phyloP scores from a whole-genome alignment of 1,140 invertebrate species.

The Drosophila ogumai region DNA sequence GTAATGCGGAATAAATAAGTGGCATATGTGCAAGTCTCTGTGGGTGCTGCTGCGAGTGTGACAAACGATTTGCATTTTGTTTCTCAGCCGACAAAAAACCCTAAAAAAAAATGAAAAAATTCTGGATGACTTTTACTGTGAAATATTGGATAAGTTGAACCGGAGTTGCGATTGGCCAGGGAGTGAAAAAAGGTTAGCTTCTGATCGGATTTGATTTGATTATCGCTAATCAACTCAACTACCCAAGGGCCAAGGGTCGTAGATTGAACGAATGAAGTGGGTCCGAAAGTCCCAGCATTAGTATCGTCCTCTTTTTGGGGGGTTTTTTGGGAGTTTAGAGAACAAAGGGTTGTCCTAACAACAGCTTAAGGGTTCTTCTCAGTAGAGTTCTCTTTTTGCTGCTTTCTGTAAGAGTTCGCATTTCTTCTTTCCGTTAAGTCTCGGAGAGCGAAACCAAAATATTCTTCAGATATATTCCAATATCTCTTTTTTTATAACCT shows the following conservation, averaged over 20 bases:
- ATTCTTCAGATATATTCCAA: too few species aligned
- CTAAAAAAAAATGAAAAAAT: conserved; percentile 2
- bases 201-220: conserved; percentile 37
- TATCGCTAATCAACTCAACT: conserved; percentile 47
- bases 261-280: conserved; percentile 29
- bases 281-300: background rate
- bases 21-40: conserved; percentile 41
- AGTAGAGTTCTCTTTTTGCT: too few species aligned
- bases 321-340: background rate
- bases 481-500: too few species aligned
- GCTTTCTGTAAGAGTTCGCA: too few species aligned
- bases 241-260: conserved; percentile 1
- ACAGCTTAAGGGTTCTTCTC: too few species aligned
- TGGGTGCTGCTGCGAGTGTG: conserved; percentile 44
- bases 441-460: too few species aligned
- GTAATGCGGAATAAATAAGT: conserved; percentile 79
- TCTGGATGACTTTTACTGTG: conserved; percentile 44
- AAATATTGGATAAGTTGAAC: conserved; percentile 30
- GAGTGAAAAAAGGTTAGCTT: conserved; percentile 22
- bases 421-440: too few species aligned
- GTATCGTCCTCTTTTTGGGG: background rate
- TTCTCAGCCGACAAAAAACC: conserved; percentile 16
- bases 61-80: conserved; percentile 80
- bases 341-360: background rate
- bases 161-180: background rate